Percentiles rank a stretch among this genome's conserved stretches.
phyloP scores from a whole-genome alignment of 2,888 invertebrate species.

The Fissipunctia ypsillon region DNA sequence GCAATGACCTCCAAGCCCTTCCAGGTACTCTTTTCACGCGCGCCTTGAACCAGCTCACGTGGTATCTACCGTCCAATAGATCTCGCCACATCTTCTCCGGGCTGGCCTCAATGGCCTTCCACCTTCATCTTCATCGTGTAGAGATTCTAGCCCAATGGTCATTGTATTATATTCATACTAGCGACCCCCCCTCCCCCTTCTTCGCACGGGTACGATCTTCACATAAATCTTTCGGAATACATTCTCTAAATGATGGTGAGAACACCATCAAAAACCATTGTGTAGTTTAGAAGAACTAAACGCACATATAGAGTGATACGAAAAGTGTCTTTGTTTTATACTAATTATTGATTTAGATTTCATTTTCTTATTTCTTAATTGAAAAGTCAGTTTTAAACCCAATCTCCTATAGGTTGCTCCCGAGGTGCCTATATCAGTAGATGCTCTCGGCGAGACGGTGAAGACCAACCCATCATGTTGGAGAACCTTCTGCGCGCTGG shows the following conservation, averaged over 20 bases:
- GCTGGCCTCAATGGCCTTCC: background rate
- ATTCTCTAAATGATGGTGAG: too few relatives aligned
- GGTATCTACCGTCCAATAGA: background rate
- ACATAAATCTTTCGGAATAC: background rate
- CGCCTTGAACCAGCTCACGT: background rate
- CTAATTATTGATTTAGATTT: constrained; percentile 1
- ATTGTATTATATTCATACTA: constrained; percentile 36
- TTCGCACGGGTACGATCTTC: too few relatives aligned
- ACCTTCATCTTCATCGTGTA: constrained; percentile 6
- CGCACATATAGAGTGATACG: background rate
- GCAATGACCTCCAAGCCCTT: constrained; percentile 28
- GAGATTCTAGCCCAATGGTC: constrained; percentile 13
- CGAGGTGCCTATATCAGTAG: constrained; percentile 89
- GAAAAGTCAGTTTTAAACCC: background rate
- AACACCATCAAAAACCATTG: background rate
- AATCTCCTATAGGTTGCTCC: constrained; percentile 82
- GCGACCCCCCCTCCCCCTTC: background rate
- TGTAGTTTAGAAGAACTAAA: constrained; percentile 5
- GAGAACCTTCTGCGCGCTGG: constrained; percentile 92
- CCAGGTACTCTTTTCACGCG: constrained; percentile 33
- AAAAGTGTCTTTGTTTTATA: background rate
- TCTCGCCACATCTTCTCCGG: background rate
- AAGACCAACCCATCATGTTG: constrained; percentile 91
- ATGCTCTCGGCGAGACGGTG: constrained; percentile 91
- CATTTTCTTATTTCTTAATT: background rate